A percentile compares a stretch with the other conserved stretches of the same genome.
Evolutionary conservation across 2,797 vertebrate species (phyloP).

Genomic region (Sebastes diaconus): DNA sequence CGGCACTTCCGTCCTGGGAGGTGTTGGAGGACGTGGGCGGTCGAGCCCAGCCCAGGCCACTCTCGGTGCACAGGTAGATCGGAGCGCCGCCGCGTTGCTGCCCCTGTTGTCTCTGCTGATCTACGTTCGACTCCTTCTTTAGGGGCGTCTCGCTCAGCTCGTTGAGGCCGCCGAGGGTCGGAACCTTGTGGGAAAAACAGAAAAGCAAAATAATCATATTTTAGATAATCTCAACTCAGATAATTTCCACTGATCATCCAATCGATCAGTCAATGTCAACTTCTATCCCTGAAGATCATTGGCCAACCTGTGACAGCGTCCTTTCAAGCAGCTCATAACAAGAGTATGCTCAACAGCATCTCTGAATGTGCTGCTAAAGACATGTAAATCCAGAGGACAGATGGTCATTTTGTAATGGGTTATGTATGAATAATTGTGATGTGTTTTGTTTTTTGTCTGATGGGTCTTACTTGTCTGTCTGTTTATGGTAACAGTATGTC

Average conservation of each 20-base stretch:
- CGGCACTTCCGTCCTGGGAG: slow-evolving; percentile 75
- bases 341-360: too few relatives aligned
- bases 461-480: too few relatives aligned
- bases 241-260: not conserved
- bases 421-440: too few relatives aligned
- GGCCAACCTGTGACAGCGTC: not conserved
- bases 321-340: too few relatives aligned
- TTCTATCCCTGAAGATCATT: not conserved
- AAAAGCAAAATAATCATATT: not conserved
- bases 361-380: too few relatives aligned
- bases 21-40: slow-evolving; percentile 82
- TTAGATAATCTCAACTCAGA: not conserved
- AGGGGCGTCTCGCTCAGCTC: slow-evolving; percentile 88
- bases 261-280: not conserved
- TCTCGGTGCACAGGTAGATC: slow-evolving; percentile 95
- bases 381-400: too few relatives aligned
- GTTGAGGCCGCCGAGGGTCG: slow-evolving; percentile 86
- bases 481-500: too few relatives aligned
- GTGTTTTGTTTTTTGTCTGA: too few relatives aligned
- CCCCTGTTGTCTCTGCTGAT: slow-evolving; percentile 82
- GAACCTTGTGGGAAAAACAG: slow-evolving; percentile 72
- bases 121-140: slow-evolving; percentile 89
- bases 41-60: slow-evolving; percentile 90
- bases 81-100: slow-evolving; percentile 82
- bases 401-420: too few relatives aligned